These are phyloP conservation scores for Cephonodes hylas DNA, from an alignment of 2,888 invertebrate species.

Conservation along the genomic window DNA sequence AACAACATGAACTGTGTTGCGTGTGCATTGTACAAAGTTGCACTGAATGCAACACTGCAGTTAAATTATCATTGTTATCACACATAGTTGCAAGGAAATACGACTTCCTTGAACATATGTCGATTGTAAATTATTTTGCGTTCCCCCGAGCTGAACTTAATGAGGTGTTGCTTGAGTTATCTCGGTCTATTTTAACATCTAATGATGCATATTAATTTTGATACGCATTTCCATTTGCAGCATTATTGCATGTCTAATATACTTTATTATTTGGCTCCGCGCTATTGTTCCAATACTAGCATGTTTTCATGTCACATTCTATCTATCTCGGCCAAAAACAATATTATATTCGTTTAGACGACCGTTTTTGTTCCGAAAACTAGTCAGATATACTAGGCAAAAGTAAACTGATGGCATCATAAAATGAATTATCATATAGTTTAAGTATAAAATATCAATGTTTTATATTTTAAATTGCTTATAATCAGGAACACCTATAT, in stretches of 20 bases:
- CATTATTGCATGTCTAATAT: too few species aligned
- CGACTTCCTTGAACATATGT: constrained; percentile 26
- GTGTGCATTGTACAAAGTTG: constrained; percentile 17
- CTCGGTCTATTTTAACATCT: neutral
- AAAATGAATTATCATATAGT: neutral
- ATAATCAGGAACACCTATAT: too few species aligned
- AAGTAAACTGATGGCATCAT: too few species aligned
- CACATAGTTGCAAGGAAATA: constrained; percentile 27
- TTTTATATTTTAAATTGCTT: too few species aligned
- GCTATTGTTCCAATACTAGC: too few species aligned
- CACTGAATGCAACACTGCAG: constrained; percentile 11
- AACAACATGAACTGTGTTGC: constrained; percentile 38
- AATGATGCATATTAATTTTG: neutral
- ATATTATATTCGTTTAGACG: too few species aligned
- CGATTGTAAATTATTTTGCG: neutral
- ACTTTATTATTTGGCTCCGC: too few species aligned
- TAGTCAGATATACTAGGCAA: too few species aligned
- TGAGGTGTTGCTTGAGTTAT: neutral
- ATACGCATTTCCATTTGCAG: neutral
- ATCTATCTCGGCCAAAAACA: too few species aligned
- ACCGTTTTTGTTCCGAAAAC: too few species aligned
- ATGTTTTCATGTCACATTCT: too few species aligned
- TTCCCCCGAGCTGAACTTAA: neutral
- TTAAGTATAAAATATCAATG: too few species aligned
- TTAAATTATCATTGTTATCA: constrained; percentile 30